Evolutionary conservation across 2,113 vertebrate genomes (phyloP).

Genomic region (Ptyas mucosa): DNA sequence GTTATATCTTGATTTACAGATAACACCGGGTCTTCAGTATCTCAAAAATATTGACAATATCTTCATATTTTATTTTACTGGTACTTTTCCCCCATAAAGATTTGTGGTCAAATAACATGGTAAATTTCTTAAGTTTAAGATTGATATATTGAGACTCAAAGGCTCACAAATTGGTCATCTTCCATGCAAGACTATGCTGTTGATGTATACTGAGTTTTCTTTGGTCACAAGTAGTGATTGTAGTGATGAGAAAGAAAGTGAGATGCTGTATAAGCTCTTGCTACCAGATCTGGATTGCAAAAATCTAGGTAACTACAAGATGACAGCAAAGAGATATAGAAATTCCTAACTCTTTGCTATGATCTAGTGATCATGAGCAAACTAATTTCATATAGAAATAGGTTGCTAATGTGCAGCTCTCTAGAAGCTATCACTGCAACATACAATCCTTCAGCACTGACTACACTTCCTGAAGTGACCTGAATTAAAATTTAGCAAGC

Average conservation of each 20-base stretch:
- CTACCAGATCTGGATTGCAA: neutral
- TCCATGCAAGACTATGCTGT: neutral
- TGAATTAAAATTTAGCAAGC: neutral
- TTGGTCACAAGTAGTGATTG: neutral
- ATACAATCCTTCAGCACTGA: neutral
- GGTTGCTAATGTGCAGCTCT: neutral
- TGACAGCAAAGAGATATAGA: neutral
- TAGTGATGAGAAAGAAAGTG: neutral
- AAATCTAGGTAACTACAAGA: neutral
- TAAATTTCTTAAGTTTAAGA: neutral
- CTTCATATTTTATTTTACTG: neutral
- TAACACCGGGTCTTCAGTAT: neutral
- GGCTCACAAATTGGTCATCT: neutral
- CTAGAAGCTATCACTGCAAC: neutral
- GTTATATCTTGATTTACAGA: neutral
- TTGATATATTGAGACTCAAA: neutral
- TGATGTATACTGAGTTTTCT: neutral
- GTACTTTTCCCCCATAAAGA: neutral
- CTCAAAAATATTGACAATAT: neutral
- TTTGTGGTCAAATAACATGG: neutral
- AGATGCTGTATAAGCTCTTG: neutral
- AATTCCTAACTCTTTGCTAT: neutral
- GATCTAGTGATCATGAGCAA: neutral
- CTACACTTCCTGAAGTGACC: neutral
- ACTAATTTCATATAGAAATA: neutral